Evolutionary conservation across 1,140 invertebrate species (phyloP).

Genomic region (Samia ricini): DNA sequence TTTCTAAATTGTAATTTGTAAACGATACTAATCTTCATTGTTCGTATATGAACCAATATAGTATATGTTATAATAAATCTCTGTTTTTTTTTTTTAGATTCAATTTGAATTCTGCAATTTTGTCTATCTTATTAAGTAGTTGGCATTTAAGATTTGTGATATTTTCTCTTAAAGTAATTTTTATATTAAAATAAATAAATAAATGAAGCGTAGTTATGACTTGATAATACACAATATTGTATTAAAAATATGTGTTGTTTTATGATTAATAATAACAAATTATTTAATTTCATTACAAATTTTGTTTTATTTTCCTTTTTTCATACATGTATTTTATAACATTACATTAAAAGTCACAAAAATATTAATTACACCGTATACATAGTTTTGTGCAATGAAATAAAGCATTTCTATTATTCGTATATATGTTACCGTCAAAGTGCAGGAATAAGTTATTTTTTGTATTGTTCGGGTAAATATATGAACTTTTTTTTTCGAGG

Average conservation of each 20-base stretch:
- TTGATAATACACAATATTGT: slow-evolving; percentile 67
- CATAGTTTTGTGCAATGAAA: background rate
- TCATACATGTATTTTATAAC: background rate
- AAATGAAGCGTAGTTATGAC: slow-evolving; percentile 43
- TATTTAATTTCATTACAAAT: slow-evolving; percentile 68
- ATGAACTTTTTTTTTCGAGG: too few species aligned
- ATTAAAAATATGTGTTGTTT: slow-evolving; percentile 64
- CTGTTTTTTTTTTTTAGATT: background rate
- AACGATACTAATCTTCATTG: too few species aligned
- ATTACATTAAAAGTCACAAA: too few species aligned
- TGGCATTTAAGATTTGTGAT: background rate
- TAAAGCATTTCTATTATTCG: too few species aligned
- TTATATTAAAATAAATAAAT: background rate
- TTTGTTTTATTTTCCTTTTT: slow-evolving; percentile 54
- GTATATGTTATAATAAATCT: too few species aligned
- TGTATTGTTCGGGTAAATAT: too few species aligned
- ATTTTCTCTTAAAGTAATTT: background rate
- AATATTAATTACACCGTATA: too few species aligned
- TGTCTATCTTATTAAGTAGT: background rate
- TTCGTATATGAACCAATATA: too few species aligned
- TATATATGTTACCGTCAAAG: too few species aligned
- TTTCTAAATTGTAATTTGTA: too few species aligned
- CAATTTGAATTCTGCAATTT: background rate
- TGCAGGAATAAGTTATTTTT: too few species aligned
- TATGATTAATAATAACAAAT: slow-evolving; percentile 66